A percentile compares a stretch with the other conserved stretches of the same genome.
Conservation (phyloP, 2,113 vertebrate genomes). For the Mola mola region DNA sequence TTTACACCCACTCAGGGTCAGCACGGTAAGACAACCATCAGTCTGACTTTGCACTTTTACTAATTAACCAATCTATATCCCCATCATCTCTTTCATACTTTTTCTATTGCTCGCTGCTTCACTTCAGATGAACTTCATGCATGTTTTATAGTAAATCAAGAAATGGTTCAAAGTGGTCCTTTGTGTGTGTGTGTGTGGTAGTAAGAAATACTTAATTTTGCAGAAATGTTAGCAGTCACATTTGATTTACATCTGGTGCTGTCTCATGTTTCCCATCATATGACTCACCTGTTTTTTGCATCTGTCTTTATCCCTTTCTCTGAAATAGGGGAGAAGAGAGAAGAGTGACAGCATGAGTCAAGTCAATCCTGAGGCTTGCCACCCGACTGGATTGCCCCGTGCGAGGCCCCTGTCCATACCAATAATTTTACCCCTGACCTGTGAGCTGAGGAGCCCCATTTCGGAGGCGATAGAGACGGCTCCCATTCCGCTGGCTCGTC, state of each 20-base stretch:
- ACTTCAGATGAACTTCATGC: slow-evolving; percentile 14
- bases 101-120: slow-evolving; percentile 22
- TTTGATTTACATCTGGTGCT: slow-evolving; percentile 34
- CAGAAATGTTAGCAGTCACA: background rate
- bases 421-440: slow-evolving; percentile 41
- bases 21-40: slow-evolving; percentile 67
- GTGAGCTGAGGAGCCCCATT: slow-evolving; percentile 40
- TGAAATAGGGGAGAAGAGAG: slow-evolving; percentile 70
- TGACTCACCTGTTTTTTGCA: slow-evolving; percentile 28
- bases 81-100: slow-evolving; percentile 9
- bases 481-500: slow-evolving; percentile 1
- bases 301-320: slow-evolving; percentile 8
- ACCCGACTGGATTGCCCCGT: slow-evolving; percentile 16
- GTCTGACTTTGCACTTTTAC: slow-evolving; percentile 28
- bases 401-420: slow-evolving; percentile 42
- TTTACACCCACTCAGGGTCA: slow-evolving; percentile 67
- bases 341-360: slow-evolving; percentile 35
- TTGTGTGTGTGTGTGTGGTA: slow-evolving; percentile 4
- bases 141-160: slow-evolving; percentile 41
- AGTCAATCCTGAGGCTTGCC: slow-evolving; percentile 27
- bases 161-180: slow-evolving; percentile 20
- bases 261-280: slow-evolving; percentile 43
- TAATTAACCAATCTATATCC: slow-evolving; percentile 6
- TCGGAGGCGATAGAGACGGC: slow-evolving; percentile 58
- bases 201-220: slow-evolving; percentile 6